Percentiles rank a stretch among this genome's conserved stretches.
These are phyloP conservation scores for Philaenus spumarius DNA, from an alignment of 1,140 invertebrate species.

Conservation along the genomic window DNA sequence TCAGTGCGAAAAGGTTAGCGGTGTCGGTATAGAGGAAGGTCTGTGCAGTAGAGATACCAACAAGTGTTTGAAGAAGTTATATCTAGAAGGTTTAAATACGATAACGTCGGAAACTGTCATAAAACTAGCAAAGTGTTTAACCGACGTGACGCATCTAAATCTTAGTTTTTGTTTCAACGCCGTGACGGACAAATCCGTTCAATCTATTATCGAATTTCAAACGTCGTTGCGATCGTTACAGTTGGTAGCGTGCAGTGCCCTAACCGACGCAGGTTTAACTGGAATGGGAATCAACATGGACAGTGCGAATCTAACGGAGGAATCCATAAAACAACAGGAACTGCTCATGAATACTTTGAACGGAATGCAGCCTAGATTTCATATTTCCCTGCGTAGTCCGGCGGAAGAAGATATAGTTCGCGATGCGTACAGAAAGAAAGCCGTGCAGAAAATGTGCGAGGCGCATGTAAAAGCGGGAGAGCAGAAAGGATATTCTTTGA, in stretches of 20 bases:
- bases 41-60: conserved; percentile 43
- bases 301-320: conserved; percentile 21
- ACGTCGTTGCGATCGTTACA: conserved; percentile 49
- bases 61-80: conserved; percentile 44
- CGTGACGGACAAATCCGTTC: conserved; percentile 56
- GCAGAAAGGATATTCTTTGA: conserved; percentile 46
- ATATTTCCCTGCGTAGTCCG: conserved; percentile 51
- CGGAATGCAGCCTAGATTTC: conserved; percentile 29
- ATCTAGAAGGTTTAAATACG: conserved; percentile 49
- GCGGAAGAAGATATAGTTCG: conserved; percentile 58
- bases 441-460: conserved; percentile 53
- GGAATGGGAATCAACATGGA: conserved; percentile 47
- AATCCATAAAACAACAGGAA: conserved; percentile 17
- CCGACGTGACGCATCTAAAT: conserved; percentile 51
- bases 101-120: conserved; percentile 53
- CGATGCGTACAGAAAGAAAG: conserved; percentile 53
- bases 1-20: conserved; percentile 55
- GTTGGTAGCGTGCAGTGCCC: conserved; percentile 55
- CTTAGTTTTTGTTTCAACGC: conserved; percentile 58
- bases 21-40: conserved; percentile 49
- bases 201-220: conserved; percentile 51
- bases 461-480: conserved; percentile 42
- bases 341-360: too few relatives aligned
- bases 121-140: conserved; percentile 46
- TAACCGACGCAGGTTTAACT: conserved; percentile 58